Evolutionary conservation across 2,888 invertebrate species (phyloP).

Genomic region (Dynastes grantii): DNA sequence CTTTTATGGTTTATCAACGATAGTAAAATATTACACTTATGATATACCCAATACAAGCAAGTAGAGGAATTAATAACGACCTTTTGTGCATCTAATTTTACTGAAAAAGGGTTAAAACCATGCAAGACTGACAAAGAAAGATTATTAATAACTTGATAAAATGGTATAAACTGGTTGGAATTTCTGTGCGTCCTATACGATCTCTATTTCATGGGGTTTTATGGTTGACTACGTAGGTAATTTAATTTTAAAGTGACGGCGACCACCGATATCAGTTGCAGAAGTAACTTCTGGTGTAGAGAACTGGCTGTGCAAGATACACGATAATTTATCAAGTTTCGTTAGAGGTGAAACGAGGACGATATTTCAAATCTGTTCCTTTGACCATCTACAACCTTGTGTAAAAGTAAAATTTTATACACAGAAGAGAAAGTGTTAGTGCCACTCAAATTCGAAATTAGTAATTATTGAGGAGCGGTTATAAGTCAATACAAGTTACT

Average conservation of each 20-base stretch:
- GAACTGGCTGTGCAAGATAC: background rate
- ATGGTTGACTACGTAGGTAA: constrained; percentile 12
- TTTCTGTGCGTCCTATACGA: constrained; percentile 29
- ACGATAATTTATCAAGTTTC: background rate
- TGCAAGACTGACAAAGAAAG: background rate
- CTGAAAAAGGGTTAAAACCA: background rate
- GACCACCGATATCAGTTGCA: background rate
- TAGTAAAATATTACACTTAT: background rate
- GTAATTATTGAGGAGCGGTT: too few relatives aligned
- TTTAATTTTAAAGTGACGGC: constrained; percentile 29
- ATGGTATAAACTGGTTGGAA: constrained; percentile 29
- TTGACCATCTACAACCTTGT: background rate
- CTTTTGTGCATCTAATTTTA: background rate
- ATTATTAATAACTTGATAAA: constrained; percentile 45
- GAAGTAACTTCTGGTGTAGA: background rate
- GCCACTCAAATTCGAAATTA: too few relatives aligned
- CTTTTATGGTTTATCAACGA: background rate
- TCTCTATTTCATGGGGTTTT: constrained; percentile 27
- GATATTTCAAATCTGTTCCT: background rate
- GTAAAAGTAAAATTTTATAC: background rate
- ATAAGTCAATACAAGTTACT: too few relatives aligned
- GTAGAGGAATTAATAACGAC: background rate
- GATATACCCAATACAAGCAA: background rate
- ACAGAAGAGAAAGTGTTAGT: too few relatives aligned
- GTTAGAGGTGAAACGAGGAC: background rate